Evolutionary conservation across 2,113 vertebrate species (phyloP).

Genomic region (Ceyx melanurus): DNA sequence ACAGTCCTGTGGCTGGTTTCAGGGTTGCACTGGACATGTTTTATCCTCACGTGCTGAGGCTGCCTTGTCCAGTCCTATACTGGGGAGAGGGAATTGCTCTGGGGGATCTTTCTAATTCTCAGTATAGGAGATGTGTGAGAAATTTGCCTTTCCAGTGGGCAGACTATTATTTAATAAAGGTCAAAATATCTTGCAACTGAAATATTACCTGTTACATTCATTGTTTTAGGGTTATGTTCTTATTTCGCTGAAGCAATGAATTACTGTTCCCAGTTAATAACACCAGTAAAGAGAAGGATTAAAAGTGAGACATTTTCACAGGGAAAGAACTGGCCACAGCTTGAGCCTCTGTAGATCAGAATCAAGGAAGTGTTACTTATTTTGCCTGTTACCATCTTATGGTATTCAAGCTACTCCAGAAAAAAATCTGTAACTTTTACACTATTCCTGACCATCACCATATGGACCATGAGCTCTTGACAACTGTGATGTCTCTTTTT

Average conservation of each 20-base stretch:
- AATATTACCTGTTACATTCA: background rate
- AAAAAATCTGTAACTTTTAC: background rate
- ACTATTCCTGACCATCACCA: background rate
- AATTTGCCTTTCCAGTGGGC: background rate
- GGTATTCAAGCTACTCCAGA: background rate
- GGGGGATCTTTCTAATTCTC: background rate
- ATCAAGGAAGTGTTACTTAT: background rate
- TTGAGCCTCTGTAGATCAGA: background rate
- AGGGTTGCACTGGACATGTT: fast-evolving
- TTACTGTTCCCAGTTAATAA: background rate
- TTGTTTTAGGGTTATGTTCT: background rate
- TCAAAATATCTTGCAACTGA: background rate
- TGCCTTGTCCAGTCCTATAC: background rate
- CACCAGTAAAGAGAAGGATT: background rate
- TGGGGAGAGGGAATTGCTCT: background rate
- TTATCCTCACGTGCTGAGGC: fast-evolving
- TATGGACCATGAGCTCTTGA: background rate
- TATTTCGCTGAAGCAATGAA: background rate
- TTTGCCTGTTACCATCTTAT: background rate
- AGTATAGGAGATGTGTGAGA: background rate
- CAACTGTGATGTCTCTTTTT: background rate
- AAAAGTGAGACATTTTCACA: background rate
- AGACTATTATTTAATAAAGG: background rate
- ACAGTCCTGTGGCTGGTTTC: background rate
- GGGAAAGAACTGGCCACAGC: background rate